Percentiles rank a stretch among this genome's conserved stretches.
phyloP scores from a whole-genome alignment of 1,140 invertebrate genomes.

The Dendroctonus valens region DNA sequence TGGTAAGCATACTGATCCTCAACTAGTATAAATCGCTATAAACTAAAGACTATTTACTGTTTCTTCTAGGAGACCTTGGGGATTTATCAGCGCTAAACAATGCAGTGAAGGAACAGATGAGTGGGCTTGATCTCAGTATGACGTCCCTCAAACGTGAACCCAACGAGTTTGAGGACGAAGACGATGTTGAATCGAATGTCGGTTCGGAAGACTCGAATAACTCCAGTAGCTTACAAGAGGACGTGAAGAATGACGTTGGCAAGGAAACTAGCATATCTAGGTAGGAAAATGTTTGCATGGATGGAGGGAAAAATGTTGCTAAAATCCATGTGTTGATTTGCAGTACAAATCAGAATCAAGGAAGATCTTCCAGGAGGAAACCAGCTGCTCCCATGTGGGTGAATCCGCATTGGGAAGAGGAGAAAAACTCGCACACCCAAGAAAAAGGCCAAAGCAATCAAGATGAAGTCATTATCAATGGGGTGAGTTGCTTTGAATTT shows the following conservation, averaged over 20 bases:
- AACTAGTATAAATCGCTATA: background rate
- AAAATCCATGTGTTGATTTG: slow-evolving; percentile 1
- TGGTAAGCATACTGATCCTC: slow-evolving; percentile 39
- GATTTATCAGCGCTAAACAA: slow-evolving; percentile 57
- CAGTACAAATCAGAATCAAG: slow-evolving; percentile 50
- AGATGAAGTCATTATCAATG: slow-evolving; percentile 85
- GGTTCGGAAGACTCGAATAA: slow-evolving; percentile 72
- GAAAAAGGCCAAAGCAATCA: slow-evolving; percentile 57
- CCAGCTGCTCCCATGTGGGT: slow-evolving; percentile 96
- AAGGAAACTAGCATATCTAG: slow-evolving; percentile 50
- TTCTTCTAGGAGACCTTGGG: slow-evolving; percentile 39
- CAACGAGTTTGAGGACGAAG: slow-evolving; percentile 69
- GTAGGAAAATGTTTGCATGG: slow-evolving; percentile 1
- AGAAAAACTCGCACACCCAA: slow-evolving; percentile 40
- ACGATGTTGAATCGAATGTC: slow-evolving; percentile 72
- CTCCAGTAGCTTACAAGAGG: slow-evolving; percentile 52
- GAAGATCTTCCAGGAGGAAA: slow-evolving; percentile 73
- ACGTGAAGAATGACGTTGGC: slow-evolving; percentile 57
- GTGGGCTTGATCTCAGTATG: slow-evolving; percentile 79
- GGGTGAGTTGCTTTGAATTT: slow-evolving; percentile 54
- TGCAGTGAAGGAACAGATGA: slow-evolving; percentile 72
- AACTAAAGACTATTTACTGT: background rate
- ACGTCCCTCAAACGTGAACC: slow-evolving; percentile 72
- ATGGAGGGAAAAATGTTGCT: background rate
- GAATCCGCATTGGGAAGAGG: slow-evolving; percentile 86